Conservation (phyloP, 2,113 vertebrate genomes). For the Trematomus loennbergii region DNA sequence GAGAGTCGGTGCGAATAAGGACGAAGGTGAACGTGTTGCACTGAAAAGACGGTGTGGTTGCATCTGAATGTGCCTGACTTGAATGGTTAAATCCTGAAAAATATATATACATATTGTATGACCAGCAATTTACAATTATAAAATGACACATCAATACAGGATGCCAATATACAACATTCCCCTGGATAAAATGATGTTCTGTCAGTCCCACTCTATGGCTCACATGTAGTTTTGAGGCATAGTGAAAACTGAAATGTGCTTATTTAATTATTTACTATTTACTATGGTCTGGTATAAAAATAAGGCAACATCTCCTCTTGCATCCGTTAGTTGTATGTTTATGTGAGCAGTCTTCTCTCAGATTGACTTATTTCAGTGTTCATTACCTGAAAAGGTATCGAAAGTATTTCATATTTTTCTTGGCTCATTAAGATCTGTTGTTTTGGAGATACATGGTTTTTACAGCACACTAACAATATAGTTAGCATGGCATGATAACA, state of each 20-base stretch:
- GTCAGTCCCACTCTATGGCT: not conserved
- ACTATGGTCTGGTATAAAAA: too few species aligned
- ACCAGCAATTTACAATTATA: not conserved
- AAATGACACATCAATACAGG: not conserved
- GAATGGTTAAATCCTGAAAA: not conserved
- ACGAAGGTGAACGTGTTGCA: constrained; percentile 32
- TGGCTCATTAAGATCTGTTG: not conserved
- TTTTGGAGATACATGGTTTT: not conserved
- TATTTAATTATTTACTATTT: not conserved
- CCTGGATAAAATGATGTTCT: not conserved
- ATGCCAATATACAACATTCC: not conserved
- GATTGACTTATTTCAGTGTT: not conserved
- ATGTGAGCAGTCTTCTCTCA: not conserved
- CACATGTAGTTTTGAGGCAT: not conserved
- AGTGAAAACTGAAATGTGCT: not conserved
- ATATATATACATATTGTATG: not conserved
- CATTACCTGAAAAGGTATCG: not conserved
- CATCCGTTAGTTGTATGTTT: not conserved
- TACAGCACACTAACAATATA: not conserved
- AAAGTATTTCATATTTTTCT: not conserved
- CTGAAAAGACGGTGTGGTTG: not conserved
- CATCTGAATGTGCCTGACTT: not conserved
- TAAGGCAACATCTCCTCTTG: too few species aligned
- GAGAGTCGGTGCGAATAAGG: constrained; percentile 16
- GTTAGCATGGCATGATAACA: constrained; percentile 28